These are phyloP conservation scores for Chaetophractus vellerosus DNA, from an alignment of 2,797 vertebrate species.

Conservation along the genomic window DNA sequence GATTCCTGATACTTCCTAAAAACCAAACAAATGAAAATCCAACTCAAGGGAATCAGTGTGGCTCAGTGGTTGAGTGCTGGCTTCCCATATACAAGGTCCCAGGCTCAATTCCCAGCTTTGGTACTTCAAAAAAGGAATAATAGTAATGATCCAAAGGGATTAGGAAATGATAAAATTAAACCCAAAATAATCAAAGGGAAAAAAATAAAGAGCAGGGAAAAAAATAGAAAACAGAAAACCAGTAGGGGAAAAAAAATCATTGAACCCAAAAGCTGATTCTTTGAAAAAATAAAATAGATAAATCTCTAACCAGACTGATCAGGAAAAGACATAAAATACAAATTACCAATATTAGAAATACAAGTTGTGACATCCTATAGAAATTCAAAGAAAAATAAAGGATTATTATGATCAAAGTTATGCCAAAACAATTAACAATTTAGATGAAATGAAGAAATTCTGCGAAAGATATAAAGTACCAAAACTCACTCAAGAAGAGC, in stretches of 20 bases:
- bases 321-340: background rate
- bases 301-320: background rate
- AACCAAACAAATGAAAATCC: no score
- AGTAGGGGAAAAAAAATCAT: background rate
- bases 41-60: no score
- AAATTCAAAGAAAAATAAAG: slow-evolving; percentile 18
- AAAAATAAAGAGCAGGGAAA: background rate
- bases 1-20: no score
- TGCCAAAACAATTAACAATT: slow-evolving; percentile 38
- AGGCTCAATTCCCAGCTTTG: no score
- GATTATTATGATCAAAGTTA: background rate
- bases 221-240: background rate
- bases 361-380: background rate
- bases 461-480: background rate
- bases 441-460: background rate
- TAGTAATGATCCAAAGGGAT: background rate
- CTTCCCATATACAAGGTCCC: no score
- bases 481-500: slow-evolving; percentile 34
- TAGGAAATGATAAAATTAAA: background rate
- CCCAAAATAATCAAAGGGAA: slow-evolving; percentile 34
- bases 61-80: no score
- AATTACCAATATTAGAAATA: background rate
- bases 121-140: no score
- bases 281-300: slow-evolving; percentile 30
- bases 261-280: background rate